phyloP scores from a whole-genome alignment of 2,113 vertebrate genomes.

The Otis tarda region DNA sequence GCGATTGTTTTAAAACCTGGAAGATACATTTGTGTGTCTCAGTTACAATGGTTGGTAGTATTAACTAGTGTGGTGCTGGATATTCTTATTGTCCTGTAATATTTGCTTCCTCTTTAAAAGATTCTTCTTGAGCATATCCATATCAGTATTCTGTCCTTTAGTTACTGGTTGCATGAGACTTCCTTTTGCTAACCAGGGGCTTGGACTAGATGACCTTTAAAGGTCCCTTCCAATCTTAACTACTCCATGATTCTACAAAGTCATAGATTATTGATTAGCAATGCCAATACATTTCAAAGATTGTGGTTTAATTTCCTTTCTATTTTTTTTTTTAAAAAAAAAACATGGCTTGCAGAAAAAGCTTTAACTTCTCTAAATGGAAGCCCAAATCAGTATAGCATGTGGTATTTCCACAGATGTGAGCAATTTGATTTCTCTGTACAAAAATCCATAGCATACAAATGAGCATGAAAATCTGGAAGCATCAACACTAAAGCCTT shows the following conservation, averaged over 20 bases:
- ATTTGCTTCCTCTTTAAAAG: neutral
- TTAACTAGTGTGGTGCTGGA: neutral
- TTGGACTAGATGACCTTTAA: too few species aligned
- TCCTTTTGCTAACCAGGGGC: neutral
- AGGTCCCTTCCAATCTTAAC: too few species aligned
- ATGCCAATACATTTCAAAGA: neutral
- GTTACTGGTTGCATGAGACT: constrained; percentile 32
- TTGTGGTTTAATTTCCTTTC: neutral
- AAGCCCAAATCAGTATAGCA: constrained; percentile 17
- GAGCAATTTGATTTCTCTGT: constrained; percentile 63
- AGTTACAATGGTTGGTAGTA: neutral
- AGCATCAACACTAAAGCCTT: constrained; percentile 50
- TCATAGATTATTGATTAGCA: neutral
- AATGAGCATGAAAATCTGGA: constrained; percentile 66
- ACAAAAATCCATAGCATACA: constrained; percentile 45
- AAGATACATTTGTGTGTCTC: neutral
- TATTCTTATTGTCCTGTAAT: neutral
- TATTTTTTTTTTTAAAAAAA: neutral
- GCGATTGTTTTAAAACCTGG: neutral
- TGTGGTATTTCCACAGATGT: constrained; percentile 39
- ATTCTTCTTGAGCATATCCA: neutral
- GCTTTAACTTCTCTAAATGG: constrained; percentile 21
- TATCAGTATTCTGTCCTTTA: neutral
- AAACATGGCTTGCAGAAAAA: constrained; percentile 12
- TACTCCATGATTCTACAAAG: neutral